phyloP scores from a whole-genome alignment of 2,888 invertebrate genomes.

The Saturnia japonica region DNA sequence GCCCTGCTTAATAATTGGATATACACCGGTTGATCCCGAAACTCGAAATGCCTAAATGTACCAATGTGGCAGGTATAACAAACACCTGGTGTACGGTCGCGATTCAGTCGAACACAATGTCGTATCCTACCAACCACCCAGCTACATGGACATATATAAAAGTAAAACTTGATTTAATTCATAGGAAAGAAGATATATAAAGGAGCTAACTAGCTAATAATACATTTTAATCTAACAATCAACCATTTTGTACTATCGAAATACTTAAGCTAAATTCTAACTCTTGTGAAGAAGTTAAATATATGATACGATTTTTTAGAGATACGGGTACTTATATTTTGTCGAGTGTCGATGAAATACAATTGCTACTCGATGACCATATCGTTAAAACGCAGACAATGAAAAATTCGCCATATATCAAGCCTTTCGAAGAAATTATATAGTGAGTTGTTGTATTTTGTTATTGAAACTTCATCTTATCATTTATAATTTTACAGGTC shows the following conservation, averaged over 20 bases:
- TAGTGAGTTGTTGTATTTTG: conserved; percentile 77
- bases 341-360: conserved; percentile 96
- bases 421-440: conserved; percentile 94
- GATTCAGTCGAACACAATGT: too few species aligned
- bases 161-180: neutral
- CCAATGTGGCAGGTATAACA: too few species aligned
- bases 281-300: neutral
- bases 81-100: too few species aligned
- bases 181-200: neutral
- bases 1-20: neutral
- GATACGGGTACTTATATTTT: conserved; percentile 96
- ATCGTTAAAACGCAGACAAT: conserved; percentile 98
- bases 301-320: conserved; percentile 58
- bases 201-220: neutral
- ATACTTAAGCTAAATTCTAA: neutral
- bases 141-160: too few species aligned
- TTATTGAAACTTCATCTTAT: neutral
- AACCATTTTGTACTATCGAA: neutral
- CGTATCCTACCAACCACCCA: too few species aligned
- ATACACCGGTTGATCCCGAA: too few species aligned
- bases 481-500: too few species aligned
- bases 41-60: too few species aligned
- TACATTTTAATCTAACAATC: neutral
- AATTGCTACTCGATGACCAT: conserved; percentile 95
- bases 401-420: conserved; percentile 98